phyloP scores from a whole-genome alignment of 2,113 vertebrate species.

The Gorilla gorilla region DNA sequence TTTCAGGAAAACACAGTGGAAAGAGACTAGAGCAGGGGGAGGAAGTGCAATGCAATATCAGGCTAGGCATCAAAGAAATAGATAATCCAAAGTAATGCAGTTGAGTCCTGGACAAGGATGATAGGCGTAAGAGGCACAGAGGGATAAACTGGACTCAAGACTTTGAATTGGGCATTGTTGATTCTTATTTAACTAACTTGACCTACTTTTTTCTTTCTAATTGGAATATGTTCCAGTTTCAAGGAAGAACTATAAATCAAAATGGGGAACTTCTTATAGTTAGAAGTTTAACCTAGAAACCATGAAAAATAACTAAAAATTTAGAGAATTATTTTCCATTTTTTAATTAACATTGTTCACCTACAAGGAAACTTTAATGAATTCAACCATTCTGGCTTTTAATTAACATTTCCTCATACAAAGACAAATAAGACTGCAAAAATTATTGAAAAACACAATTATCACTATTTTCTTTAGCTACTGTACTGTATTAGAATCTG shows the following conservation, averaged over 20 bases:
- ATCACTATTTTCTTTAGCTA: neutral
- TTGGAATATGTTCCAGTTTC: slow-evolving; percentile 1
- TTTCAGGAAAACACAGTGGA: neutral
- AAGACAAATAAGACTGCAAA: neutral
- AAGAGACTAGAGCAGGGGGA: neutral
- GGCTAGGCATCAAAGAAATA: neutral
- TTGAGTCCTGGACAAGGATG: neutral
- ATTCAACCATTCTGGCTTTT: neutral
- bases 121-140: neutral
- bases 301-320: slow-evolving; percentile 32
- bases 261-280: slow-evolving; percentile 3
- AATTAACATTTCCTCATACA: neutral
- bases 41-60: neutral
- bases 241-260: slow-evolving; percentile 41
- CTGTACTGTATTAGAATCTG: neutral
- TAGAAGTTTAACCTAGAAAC: slow-evolving; percentile 49
- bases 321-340: neutral
- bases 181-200: slow-evolving; percentile 21
- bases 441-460: slow-evolving; percentile 4
- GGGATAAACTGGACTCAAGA: neutral
- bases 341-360: neutral
- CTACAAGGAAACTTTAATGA: neutral
- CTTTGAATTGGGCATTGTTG: neutral
- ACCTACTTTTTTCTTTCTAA: slow-evolving; percentile 26
- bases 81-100: neutral